These are phyloP conservation scores for Amazonetta brasiliensis DNA, from an alignment of 2,797 vertebrate genomes.

Conservation along the genomic window DNA sequence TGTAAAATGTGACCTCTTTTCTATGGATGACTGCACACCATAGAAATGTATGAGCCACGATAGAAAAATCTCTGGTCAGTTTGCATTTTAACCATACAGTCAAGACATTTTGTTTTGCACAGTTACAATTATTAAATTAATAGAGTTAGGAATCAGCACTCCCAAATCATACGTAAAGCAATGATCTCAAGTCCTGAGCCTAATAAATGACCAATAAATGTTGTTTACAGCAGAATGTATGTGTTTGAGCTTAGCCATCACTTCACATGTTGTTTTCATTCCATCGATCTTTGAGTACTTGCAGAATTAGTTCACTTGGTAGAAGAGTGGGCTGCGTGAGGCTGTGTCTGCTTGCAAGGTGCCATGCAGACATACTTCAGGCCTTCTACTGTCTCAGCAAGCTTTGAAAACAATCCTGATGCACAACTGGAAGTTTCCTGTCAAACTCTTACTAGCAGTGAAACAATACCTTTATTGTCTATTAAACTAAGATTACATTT, in stretches of 20 bases:
- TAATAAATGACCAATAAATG: not conserved
- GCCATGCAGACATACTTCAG: not conserved
- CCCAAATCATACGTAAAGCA: not conserved
- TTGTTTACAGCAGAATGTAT: not conserved
- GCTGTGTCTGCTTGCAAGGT: accelerated
- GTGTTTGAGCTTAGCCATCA: not conserved
- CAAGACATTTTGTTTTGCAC: not conserved
- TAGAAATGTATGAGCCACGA: not conserved
- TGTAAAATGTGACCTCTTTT: not conserved
- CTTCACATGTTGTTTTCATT: not conserved
- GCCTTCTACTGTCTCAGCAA: not conserved
- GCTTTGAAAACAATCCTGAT: not conserved
- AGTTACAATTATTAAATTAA: not conserved
- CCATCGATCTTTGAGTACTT: not conserved
- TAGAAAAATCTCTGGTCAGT: not conserved
- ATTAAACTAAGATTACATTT: not conserved
- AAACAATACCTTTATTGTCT: not conserved
- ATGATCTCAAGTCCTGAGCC: not conserved
- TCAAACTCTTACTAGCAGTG: not conserved
- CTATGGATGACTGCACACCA: not conserved
- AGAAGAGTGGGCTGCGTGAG: not conserved
- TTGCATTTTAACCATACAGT: not conserved
- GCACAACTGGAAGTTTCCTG: not conserved
- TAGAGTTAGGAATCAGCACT: not conserved
- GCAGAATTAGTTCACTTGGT: not conserved